phyloP scores from a whole-genome alignment of 2,113 vertebrate species.

The Haemorhous mexicanus region DNA sequence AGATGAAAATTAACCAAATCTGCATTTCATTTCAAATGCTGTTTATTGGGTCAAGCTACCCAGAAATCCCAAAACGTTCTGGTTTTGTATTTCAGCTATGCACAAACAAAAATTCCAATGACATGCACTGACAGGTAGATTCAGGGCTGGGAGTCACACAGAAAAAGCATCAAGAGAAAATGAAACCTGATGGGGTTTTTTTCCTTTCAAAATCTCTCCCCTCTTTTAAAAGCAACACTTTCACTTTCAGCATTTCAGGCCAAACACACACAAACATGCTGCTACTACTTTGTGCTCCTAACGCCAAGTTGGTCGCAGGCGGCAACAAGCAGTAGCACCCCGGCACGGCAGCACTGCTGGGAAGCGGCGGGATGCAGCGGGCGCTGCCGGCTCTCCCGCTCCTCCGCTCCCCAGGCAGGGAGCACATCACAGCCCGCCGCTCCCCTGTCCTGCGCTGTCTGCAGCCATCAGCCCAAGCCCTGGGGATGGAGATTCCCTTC shows the following conservation, averaged over 20 bases:
- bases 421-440: background rate
- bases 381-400: background rate
- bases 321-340: background rate
- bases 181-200: background rate
- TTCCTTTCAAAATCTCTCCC: background rate
- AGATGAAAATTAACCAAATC: background rate
- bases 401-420: background rate
- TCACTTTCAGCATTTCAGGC: background rate
- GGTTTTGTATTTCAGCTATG: background rate
- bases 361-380: background rate
- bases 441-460: rapidly evolving
- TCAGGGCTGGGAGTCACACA: rapidly evolving
- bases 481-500: background rate
- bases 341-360: rapidly evolving
- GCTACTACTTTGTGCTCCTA: background rate
- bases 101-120: background rate
- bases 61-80: background rate
- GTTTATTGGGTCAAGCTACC: background rate
- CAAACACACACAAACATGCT: background rate
- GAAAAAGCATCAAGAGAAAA: background rate
- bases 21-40: background rate
- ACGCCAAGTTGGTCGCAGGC: rapidly evolving
- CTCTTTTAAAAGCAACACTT: background rate
- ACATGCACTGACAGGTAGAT: background rate
- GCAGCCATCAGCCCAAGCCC: background rate